A percentile compares a stretch with the other conserved stretches of the same genome.
Conservation (phyloP, 2,113 vertebrate genomes). For the Varanus komodoensis region DNA sequence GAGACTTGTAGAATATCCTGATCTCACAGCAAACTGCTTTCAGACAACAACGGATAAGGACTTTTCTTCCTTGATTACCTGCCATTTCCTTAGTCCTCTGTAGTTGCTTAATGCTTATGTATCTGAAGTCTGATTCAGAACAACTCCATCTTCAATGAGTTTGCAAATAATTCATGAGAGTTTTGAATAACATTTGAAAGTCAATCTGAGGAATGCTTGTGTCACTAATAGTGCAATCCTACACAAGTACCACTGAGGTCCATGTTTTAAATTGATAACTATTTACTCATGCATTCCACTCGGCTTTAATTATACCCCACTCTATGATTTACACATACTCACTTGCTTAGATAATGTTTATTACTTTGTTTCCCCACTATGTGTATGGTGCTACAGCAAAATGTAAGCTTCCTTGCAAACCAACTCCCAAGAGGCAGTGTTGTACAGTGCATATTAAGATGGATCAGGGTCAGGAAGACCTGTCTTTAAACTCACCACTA, state of each 20-base stretch:
- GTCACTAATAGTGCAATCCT: not conserved
- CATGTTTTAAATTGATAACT: no score
- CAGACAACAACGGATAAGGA: not conserved
- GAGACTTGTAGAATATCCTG: not conserved
- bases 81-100: not conserved
- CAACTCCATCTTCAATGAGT: not conserved
- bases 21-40: not conserved
- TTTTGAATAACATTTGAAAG: not conserved
- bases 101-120: not conserved
- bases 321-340: no score
- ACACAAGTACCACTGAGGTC: no score
- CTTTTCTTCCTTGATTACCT: not conserved
- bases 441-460: not conserved
- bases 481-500: not conserved
- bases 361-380: not conserved
- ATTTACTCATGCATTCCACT: no score
- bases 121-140: not conserved
- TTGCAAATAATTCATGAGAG: not conserved
- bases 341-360: not conserved
- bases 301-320: no score
- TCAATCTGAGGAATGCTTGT: not conserved
- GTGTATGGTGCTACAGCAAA: not conserved
- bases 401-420: not conserved
- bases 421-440: not conserved
- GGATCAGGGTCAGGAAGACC: not conserved